A percentile compares a stretch with the other conserved stretches of the same genome.
These are phyloP conservation scores for Antidorcas marsupialis DNA, from an alignment of 2,113 vertebrate genomes.

Conservation along the genomic window DNA sequence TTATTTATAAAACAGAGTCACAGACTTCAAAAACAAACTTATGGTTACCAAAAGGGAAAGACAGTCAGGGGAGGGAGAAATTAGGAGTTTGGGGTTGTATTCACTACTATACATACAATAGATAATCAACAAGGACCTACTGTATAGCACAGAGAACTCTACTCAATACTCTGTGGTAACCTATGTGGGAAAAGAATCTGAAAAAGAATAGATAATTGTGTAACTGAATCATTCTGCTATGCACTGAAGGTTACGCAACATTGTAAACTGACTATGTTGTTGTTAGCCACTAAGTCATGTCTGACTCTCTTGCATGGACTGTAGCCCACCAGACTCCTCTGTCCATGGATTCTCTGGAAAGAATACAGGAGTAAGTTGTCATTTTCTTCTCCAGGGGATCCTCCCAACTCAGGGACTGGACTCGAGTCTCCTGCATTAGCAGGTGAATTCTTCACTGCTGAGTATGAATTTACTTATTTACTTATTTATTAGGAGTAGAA, in stretches of 20 bases:
- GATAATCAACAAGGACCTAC: neutral
- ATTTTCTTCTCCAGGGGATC: neutral
- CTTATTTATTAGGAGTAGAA: conserved; percentile 80
- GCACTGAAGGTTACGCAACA: neutral
- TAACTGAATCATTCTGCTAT: neutral
- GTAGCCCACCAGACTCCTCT: neutral
- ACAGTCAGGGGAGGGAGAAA: fast-evolving
- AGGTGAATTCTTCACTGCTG: neutral
- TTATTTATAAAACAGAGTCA: neutral
- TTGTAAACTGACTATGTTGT: neutral
- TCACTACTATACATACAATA: neutral
- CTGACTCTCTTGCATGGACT: neutral
- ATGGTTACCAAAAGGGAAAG: neutral
- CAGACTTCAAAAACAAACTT: neutral
- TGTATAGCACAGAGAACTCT: neutral
- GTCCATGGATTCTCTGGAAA: neutral
- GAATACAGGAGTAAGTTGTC: neutral
- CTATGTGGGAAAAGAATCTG: neutral
- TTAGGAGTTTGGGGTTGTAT: neutral
- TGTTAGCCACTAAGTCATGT: neutral
- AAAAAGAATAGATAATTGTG: neutral
- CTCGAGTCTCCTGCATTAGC: neutral
- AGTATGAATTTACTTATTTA: neutral
- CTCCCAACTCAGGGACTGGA: neutral
- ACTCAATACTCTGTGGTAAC: neutral